phyloP scores from a whole-genome alignment of 1,140 invertebrate species.

The Samia ricini region DNA sequence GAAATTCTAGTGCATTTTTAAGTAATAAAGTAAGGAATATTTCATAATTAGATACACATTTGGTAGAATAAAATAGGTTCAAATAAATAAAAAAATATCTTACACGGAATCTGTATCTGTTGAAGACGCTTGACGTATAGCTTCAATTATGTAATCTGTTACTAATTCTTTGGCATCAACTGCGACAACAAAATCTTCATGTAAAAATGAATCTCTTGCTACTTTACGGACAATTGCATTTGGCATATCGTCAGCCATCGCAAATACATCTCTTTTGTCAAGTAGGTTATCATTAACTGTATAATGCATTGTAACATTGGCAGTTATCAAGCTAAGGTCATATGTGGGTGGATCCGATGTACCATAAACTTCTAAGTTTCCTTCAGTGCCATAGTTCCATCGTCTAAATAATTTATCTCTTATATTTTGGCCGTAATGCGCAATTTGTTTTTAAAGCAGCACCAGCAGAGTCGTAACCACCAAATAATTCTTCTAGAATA shows the following conservation, averaged over 20 bases:
- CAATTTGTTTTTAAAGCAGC: slow-evolving; percentile 54
- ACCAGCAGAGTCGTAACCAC: slow-evolving; percentile 27
- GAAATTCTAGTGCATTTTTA: too few species aligned
- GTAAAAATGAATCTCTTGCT: slow-evolving; percentile 40
- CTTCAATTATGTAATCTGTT: slow-evolving; percentile 45
- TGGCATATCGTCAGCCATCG: slow-evolving; percentile 48
- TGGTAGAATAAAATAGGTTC: too few species aligned
- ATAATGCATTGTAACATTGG: slow-evolving; percentile 55
- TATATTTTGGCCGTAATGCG: slow-evolving; percentile 61
- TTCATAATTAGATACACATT: too few species aligned
- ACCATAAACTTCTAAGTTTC: slow-evolving; percentile 42
- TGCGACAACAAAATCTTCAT: slow-evolving; percentile 43
- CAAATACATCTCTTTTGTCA: slow-evolving; percentile 52
- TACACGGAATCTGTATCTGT: not conserved
- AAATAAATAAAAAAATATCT: too few species aligned
- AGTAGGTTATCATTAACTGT: slow-evolving; percentile 45
- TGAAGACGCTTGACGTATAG: slow-evolving; percentile 10
- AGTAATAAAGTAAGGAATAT: too few species aligned
- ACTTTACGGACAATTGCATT: slow-evolving; percentile 44
- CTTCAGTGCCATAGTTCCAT: slow-evolving; percentile 37
- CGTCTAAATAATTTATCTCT: slow-evolving; percentile 46
- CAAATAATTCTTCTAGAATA: not conserved
- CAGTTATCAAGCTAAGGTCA: slow-evolving; percentile 40
- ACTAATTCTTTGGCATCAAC: slow-evolving; percentile 48
- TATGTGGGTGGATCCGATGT: slow-evolving; percentile 37